These are phyloP conservation scores for Platycheirus albimanus DNA, from an alignment of 2,888 invertebrate species.

Conservation along the genomic window DNA sequence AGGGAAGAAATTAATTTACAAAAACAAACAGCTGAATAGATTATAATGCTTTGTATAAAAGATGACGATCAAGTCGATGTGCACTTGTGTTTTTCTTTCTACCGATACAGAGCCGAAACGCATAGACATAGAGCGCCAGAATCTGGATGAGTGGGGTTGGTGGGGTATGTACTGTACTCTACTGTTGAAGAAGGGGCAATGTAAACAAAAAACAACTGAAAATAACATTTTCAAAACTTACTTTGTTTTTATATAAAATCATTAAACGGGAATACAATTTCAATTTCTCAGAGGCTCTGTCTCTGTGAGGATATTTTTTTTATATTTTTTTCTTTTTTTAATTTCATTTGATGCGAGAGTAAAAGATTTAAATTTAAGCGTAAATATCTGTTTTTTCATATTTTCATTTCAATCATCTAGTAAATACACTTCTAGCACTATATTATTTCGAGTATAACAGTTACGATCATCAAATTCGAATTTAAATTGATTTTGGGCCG, in stretches of 20 bases:
- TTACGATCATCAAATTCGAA: background rate
- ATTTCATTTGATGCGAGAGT: too few relatives aligned
- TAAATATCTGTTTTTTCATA: too few relatives aligned
- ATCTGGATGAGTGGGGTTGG: too few relatives aligned
- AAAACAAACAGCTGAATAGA: background rate
- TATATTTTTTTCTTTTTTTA: too few relatives aligned
- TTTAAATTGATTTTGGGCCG: background rate
- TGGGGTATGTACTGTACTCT: too few relatives aligned
- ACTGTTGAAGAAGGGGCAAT: too few relatives aligned
- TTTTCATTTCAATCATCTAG: too few relatives aligned
- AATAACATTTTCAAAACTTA: constrained; percentile 19
- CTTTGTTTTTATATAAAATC: constrained; percentile 46
- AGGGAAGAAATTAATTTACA: background rate
- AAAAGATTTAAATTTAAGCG: background rate
- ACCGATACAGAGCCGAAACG: too few relatives aligned
- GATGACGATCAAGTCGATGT: background rate
- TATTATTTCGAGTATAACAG: background rate
- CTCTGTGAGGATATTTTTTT: background rate
- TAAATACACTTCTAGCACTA: background rate
- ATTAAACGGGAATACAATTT: constrained; percentile 20
- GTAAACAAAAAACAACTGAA: constrained; percentile 39
- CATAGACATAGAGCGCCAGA: too few relatives aligned
- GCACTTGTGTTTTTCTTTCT: background rate
- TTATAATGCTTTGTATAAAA: constrained; percentile 1
- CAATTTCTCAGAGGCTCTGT: background rate